Evolutionary conservation across 2,797 vertebrate genomes (phyloP), one percentile per base, ranked within the genome.

Genomic region (Tiaroga cobitis): DNA sequence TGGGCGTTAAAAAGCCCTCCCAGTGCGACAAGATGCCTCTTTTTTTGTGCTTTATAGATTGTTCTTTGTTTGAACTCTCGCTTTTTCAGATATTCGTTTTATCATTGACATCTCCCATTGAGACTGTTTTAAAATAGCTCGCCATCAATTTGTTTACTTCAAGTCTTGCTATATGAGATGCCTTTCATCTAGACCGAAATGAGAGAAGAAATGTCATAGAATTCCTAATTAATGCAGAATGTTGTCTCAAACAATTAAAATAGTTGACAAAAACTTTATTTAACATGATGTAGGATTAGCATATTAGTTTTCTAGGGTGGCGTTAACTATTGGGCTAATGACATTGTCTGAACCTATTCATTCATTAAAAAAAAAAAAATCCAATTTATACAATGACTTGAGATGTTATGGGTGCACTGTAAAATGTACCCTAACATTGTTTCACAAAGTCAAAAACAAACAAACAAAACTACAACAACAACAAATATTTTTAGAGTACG

Each of bases 51-150:
- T 43, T 88, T 88, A 86, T 88, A 65, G 87, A 88, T 88, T 87
- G 75, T 72, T 86, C 81, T 87, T 83, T 80, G 83, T 87, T 82
- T 29, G 87, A 67, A 49, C 51, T 37, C 65, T 65, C 79, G 85
- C 84, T 61, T 63, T 88, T 80, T 84, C 46, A 85, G 80, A 72
- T 87, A 34, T 70, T 82, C 4, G 80, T 78, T 87, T 69, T 83
- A 74, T 84, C 81, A 72, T 78, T 88, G 89, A 86, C 61, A 65
- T 86, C 59, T 80, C 78, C 69, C 51, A 54, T 65, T 46, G 70
- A 87, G 79, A 67, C 43, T 8, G 51, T 83, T 88, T 87, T 88
- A 88, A 88, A 89, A 89, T 87, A 88, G 85, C 79, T 79, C 4
- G 26, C 34, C 41, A 68, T 89, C 85, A 79, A 72, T 85, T 82